Conservation (phyloP, 1,140 invertebrate species). For the Cyphomyrmex costatus region DNA sequence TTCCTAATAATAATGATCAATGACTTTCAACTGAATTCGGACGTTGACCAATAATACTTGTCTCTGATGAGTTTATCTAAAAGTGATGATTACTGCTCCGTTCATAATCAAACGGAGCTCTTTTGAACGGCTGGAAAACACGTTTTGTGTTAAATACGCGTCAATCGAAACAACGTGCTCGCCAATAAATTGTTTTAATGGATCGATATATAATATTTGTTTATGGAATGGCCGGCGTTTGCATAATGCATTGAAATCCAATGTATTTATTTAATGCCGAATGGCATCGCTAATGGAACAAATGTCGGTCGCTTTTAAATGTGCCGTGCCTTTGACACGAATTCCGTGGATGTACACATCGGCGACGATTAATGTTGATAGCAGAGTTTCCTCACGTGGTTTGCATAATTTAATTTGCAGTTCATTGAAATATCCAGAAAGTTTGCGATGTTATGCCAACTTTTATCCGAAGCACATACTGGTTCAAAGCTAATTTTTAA, state of each 20-base stretch:
- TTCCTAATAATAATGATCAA: conserved; percentile 23
- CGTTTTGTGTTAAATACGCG: conserved; percentile 16
- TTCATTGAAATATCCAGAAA: conserved; percentile 18
- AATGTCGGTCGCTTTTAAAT: conserved; percentile 63
- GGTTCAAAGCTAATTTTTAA: conserved; percentile 14
- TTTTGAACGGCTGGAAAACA: background rate
- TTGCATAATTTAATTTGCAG: conserved; percentile 46
- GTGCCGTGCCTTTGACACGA: conserved; percentile 63
- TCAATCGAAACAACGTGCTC: conserved; percentile 58
- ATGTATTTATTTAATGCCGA: conserved; percentile 72
- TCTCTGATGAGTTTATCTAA: conserved; percentile 5
- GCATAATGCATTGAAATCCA: conserved; percentile 73
- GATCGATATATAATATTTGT: conserved; percentile 65
- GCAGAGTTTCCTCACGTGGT: conserved; percentile 23
- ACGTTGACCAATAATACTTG: conserved; percentile 2
- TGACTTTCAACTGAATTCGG: conserved; percentile 15
- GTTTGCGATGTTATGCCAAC: background rate
- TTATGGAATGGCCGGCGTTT: conserved; percentile 59
- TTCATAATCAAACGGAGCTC: conserved; percentile 36
- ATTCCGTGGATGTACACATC: conserved; percentile 60
- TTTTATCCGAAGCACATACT: conserved; percentile 4
- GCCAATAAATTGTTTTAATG: conserved; percentile 73
- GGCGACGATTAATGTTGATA: conserved; percentile 45
- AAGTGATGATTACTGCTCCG: conserved; percentile 24
- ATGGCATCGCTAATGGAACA: conserved; percentile 74